Evolutionary conservation across 2,888 invertebrate genomes (phyloP).

Genomic region (Leucania comma): DNA sequence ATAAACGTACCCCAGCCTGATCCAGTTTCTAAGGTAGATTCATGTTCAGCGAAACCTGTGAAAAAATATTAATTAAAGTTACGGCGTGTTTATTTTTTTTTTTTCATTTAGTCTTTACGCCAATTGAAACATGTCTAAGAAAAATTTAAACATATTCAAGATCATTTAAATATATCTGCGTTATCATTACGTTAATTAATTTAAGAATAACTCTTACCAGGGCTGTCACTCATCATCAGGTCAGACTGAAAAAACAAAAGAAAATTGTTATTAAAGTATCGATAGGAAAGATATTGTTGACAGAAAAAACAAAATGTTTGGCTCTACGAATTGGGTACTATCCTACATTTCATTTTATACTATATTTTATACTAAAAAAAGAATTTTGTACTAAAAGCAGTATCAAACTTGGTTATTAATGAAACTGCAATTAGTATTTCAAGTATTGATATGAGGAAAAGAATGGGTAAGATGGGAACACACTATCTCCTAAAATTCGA

Average conservation of each 20-base stretch:
- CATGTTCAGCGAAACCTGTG: constrained; percentile 57
- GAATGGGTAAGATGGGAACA: too few species aligned
- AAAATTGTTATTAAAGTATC: constrained; percentile 7
- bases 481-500: too few species aligned
- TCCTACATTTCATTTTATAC: too few species aligned
- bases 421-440: too few species aligned
- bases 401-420: too few species aligned
- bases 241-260: constrained; percentile 64
- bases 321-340: not conserved
- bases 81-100: not conserved
- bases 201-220: constrained; percentile 25
- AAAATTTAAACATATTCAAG: not conserved
- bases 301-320: not conserved
- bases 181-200: not conserved
- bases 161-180: too few species aligned
- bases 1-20: constrained; percentile 57
- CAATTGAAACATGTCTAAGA: too few species aligned
- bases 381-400: too few species aligned
- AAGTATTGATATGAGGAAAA: too few species aligned
- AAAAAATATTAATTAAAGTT: constrained; percentile 2
- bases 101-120: too few species aligned
- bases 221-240: constrained; percentile 72
- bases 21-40: constrained; percentile 57
- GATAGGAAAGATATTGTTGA: not conserved
- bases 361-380: too few species aligned